phyloP scores from a whole-genome alignment of 2,113 vertebrate genomes.

The Scophthalmus maximus region DNA sequence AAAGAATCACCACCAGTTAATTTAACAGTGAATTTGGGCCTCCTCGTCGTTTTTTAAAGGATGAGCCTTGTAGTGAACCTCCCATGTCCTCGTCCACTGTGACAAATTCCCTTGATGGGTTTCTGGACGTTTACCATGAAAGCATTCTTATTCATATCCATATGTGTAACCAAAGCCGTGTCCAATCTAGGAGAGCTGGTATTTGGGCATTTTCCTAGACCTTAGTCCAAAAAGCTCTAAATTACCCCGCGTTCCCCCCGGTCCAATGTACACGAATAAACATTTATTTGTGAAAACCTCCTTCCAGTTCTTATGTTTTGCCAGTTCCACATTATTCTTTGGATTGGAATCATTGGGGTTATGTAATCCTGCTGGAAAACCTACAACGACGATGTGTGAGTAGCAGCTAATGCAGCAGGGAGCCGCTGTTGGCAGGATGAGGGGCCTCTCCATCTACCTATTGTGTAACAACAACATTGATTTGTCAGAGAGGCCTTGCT shows the following conservation, averaged over 20 bases:
- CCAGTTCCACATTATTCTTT: constrained; percentile 52
- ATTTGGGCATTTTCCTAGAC: constrained; percentile 32
- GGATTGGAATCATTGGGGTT: constrained; percentile 42
- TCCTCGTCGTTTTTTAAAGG: background rate
- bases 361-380: constrained; percentile 59
- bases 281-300: constrained; percentile 44
- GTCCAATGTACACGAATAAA: constrained; percentile 52
- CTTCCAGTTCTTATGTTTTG: constrained; percentile 35
- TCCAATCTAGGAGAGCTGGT: constrained; percentile 11
- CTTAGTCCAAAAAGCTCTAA: constrained; percentile 17
- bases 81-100: background rate
- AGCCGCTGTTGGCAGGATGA: constrained; percentile 51
- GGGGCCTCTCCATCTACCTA: constrained; percentile 52
- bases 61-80: constrained; percentile 24
- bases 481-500: constrained; percentile 63
- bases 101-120: constrained; percentile 2
- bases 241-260: constrained; percentile 18
- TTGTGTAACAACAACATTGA: constrained; percentile 80
- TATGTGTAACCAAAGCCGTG: constrained; percentile 19
- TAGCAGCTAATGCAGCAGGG: constrained; percentile 41
- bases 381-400: constrained; percentile 44
- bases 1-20: constrained; percentile 16
- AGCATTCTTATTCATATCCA: background rate
- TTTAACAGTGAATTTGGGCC: constrained; percentile 4
- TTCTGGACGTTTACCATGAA: constrained; percentile 22